Evolutionary conservation across 2,113 vertebrate species (phyloP).

Genomic region (Redunca redunca): DNA sequence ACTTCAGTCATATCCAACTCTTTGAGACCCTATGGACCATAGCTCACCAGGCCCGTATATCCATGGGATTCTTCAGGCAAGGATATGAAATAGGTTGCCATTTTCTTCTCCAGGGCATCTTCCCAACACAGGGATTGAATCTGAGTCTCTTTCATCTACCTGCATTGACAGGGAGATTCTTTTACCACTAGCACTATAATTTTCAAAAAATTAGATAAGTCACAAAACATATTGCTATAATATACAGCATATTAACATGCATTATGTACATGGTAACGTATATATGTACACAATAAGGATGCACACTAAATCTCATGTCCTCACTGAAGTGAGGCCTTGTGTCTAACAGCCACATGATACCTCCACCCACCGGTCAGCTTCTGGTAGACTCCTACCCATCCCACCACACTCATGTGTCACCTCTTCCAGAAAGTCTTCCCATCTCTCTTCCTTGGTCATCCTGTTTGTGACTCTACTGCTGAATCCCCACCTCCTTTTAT

Average conservation of each 20-base stretch:
- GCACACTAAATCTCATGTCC: not conserved
- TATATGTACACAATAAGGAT: not conserved
- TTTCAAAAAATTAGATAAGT: not conserved
- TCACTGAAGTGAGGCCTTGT: not conserved
- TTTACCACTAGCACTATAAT: not conserved
- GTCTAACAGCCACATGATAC: not conserved
- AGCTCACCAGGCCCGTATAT: not conserved
- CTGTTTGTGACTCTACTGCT: not conserved
- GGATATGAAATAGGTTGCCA: not conserved
- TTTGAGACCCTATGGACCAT: not conserved
- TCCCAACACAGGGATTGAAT: not conserved
- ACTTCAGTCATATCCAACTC: not conserved
- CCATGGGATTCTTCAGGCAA: not conserved
- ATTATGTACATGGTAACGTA: not conserved
- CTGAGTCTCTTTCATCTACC: not conserved
- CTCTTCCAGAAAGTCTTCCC: not conserved
- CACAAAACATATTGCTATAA: not conserved
- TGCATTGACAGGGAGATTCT: not conserved
- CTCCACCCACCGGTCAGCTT: not conserved
- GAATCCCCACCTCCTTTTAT: not conserved
- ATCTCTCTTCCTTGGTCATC: not conserved
- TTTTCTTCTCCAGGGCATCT: not conserved
- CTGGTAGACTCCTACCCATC: not conserved
- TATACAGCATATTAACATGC: not conserved
- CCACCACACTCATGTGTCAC: not conserved